Evolutionary conservation across 2,113 vertebrate species (phyloP), one percentile per base, ranked within the genome.

Genomic region (Rhinolophus sinicus): DNA sequence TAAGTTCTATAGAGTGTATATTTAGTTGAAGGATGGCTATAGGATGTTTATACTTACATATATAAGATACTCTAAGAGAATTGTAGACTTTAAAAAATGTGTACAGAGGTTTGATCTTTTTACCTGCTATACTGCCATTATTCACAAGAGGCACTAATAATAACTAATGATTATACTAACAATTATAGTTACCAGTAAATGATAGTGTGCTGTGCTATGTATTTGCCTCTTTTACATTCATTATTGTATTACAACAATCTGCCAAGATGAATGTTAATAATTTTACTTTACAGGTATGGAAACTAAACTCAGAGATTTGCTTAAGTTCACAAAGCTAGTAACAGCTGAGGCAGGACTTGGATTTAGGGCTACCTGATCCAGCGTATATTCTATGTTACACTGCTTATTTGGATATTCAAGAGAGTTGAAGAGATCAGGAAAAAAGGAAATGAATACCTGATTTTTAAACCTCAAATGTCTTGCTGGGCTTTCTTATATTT

Each of bases 91-190:
- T 13, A 1, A n/a, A 81, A 67, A 83, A 77, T 78, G 22, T 85
- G 14, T 85, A 69, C 33, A 91, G 64, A 30, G n/a, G 30, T 81
- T 91, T 93, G 86, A 65, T 90, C 18, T 87, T 88, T 96, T 88
- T 50, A 75, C 18, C 69, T 87, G 24, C 38, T 69, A 2, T 87
- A 81, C 11, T 80, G 47, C 70, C 28, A 70, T 88, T 33, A 88
- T 94, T 94, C 88, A 91, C 28, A 67, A 81, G 60, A 67, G n/a
- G 9, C 28, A 91, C 40, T 90, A 58, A 50, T 86, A 38, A 72
- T 62, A 44, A 60, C 19, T 56, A 69, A 19, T 83, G 33, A 50
- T 76, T 88, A 47, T 60, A 69, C 11, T 87, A 94, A 81, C 47
- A n/a, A 88, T 65, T 40, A 72, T 50, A 40, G 38, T 75, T 86